Evolutionary conservation across 2,888 invertebrate genomes (phyloP).

Genomic region (Oxyteleia sp.): DNA sequence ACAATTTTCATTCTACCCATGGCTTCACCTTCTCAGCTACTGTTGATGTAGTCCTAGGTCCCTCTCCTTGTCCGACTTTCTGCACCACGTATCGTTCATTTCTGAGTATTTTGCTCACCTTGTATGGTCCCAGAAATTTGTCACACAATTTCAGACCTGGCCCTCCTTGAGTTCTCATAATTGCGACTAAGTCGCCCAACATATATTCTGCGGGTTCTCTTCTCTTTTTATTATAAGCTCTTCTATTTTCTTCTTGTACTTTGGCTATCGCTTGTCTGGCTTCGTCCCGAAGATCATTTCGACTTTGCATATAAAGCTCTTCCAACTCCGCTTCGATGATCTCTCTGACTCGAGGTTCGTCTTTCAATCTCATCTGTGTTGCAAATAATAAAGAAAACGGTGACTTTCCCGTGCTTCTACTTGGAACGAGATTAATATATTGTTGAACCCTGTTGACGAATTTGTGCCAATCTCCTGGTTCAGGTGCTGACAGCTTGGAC

Average conservation of each 20-base stretch:
- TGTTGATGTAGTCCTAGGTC: too few species aligned
- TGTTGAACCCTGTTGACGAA: not conserved
- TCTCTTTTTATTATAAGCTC: conserved; percentile 49
- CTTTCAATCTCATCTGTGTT: conserved; percentile 11
- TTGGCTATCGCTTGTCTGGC: conserved; percentile 8
- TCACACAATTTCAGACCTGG: conserved; percentile 80
- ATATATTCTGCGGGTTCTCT: conserved; percentile 13
- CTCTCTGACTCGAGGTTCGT: conserved; percentile 30
- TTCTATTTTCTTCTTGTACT: conserved; percentile 34
- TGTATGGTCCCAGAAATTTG: conserved; percentile 83
- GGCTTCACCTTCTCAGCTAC: too few species aligned
- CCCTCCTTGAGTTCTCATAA: conserved; percentile 82
- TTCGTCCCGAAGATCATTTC: not conserved
- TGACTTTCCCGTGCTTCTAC: not conserved
- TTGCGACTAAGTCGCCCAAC: conserved; percentile 78
- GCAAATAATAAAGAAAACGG: not conserved
- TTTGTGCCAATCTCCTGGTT: not conserved
- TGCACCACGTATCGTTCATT: conserved; percentile 81
- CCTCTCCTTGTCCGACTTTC: conserved; percentile 78
- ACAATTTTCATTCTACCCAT: too few species aligned
- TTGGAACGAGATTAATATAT: not conserved
- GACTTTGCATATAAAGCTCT: not conserved
- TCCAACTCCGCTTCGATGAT: conserved; percentile 31
- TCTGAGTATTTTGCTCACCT: conserved; percentile 73
- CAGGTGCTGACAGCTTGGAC: conserved; percentile 4